Evolutionary conservation across 2,113 vertebrate species (phyloP).

Genomic region (Elaphurus davidianus): DNA sequence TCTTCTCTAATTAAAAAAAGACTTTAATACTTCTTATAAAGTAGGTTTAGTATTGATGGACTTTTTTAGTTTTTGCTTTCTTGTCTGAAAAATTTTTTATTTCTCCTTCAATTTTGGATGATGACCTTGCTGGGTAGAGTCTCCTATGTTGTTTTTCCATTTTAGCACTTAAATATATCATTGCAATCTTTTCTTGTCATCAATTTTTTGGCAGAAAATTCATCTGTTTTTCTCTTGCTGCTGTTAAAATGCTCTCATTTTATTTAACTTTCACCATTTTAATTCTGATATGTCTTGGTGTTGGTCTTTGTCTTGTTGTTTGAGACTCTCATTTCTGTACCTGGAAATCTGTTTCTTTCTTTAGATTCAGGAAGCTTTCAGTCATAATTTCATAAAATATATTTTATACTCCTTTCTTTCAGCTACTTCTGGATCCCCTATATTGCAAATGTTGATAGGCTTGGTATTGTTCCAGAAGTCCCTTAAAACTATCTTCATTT

Average conservation of each 20-base stretch:
- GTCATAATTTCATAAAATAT: background rate
- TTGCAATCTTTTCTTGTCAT: background rate
- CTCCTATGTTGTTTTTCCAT: background rate
- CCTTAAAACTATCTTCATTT: background rate
- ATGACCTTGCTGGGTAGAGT: background rate
- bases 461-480: background rate
- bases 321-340: background rate
- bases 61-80: background rate
- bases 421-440: background rate
- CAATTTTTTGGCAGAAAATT: background rate
- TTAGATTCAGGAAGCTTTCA: background rate
- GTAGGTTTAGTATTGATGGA: background rate
- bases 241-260: background rate
- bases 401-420: background rate
- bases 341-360: background rate
- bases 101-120: background rate
- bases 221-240: background rate
- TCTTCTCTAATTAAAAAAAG: background rate
- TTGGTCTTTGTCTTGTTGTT: background rate
- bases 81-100: background rate
- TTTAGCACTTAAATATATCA: background rate
- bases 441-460: background rate
- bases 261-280: background rate
- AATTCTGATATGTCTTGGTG: background rate
- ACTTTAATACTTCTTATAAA: background rate